A percentile compares a stretch with the other conserved stretches of the same genome.
These are phyloP conservation scores for Halichoerus grypus DNA, from an alignment of 2,113 vertebrate species.

Conservation along the genomic window DNA sequence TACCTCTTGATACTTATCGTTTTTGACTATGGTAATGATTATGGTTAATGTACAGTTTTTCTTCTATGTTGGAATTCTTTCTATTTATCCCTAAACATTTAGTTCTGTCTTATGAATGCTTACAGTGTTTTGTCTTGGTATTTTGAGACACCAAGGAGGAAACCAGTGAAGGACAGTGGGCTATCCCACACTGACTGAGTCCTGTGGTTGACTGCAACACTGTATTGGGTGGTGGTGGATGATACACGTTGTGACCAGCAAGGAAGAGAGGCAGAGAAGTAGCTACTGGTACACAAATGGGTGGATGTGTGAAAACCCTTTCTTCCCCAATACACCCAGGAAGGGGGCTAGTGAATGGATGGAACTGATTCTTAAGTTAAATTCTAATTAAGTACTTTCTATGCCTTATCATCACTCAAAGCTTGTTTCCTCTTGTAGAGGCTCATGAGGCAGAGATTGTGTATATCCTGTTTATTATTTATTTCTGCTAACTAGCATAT, in stretches of 20 bases:
- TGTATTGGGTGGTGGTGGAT: accelerated
- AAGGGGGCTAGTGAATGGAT: background rate
- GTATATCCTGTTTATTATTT: background rate
- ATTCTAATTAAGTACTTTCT: background rate
- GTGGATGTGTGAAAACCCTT: background rate
- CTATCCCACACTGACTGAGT: no score
- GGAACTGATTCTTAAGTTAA: background rate
- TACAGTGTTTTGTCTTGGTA: background rate
- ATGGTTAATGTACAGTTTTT: background rate
- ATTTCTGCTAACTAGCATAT: background rate
- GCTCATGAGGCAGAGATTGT: background rate
- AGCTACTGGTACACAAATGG: background rate
- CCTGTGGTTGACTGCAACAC: background rate
- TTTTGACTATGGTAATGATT: background rate
- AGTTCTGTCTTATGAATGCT: background rate
- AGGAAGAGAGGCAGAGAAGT: background rate
- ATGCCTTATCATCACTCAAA: background rate
- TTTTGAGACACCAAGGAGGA: background rate
- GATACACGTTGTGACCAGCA: accelerated
- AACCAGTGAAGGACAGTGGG: background rate
- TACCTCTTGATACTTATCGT: background rate
- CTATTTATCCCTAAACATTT: background rate
- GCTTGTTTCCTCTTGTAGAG: background rate
- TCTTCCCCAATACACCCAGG: background rate
- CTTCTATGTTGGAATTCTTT: background rate